Conservation (phyloP, 2,797 vertebrate genomes). For the Neomorphus geoffroyi region DNA sequence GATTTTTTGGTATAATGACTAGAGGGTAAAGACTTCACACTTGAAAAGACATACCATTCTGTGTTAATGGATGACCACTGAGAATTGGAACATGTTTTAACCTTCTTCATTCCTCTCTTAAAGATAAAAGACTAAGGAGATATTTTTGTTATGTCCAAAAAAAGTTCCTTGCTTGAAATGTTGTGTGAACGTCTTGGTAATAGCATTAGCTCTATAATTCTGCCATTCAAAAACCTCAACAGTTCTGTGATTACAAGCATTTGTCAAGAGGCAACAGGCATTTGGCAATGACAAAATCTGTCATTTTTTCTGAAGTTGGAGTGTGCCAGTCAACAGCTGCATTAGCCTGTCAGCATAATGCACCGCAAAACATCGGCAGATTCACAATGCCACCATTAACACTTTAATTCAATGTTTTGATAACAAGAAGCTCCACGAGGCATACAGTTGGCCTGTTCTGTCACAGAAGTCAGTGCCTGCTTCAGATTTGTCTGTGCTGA, state of each 20-base stretch:
- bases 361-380: conserved; percentile 65
- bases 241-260: conserved; percentile 77
- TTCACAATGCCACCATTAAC: conserved; percentile 74
- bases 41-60: conserved; percentile 63
- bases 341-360: conserved; percentile 72
- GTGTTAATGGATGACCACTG: conserved; percentile 33
- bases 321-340: conserved; percentile 90
- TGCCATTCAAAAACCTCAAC: conserved; percentile 63
- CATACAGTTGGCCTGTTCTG: conserved; percentile 61
- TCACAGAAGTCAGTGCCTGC: conserved; percentile 35
- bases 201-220: conserved; percentile 14
- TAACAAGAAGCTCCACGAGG: conserved; percentile 26
- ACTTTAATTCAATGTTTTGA: conserved; percentile 64
- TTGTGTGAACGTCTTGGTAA: neutral
- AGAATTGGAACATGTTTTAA: conserved; percentile 42
- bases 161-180: conserved; percentile 2
- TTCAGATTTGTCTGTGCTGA: neutral
- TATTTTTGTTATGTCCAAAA: conserved; percentile 53
- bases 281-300: conserved; percentile 85
- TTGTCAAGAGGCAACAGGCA: conserved; percentile 77
- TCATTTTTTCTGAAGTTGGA: conserved; percentile 82
- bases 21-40: conserved; percentile 62
- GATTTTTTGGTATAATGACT: conserved; percentile 69
- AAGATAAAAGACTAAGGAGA: conserved; percentile 43
- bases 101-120: conserved; percentile 41